Evolutionary conservation across 2,113 vertebrate genomes (phyloP).

Genomic region (Nymphicus hollandicus): DNA sequence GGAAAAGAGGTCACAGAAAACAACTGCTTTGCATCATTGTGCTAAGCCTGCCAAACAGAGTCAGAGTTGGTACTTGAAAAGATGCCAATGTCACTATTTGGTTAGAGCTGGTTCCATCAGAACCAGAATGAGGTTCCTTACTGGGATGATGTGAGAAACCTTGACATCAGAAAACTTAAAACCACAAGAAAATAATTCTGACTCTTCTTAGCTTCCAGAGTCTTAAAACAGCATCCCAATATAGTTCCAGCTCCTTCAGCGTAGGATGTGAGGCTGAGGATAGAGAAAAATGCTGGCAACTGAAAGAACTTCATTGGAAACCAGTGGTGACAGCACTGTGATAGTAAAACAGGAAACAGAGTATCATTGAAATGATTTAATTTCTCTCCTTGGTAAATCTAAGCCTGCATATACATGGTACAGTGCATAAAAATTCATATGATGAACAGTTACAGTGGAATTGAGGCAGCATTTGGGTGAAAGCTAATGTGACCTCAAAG

Average conservation of each 20-base stretch:
- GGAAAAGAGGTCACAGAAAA: neutral
- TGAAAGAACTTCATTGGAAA: neutral
- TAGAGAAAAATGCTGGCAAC: neutral
- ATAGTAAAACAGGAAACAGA: neutral
- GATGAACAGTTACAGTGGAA: neutral
- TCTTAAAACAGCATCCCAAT: neutral
- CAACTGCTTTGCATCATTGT: neutral
- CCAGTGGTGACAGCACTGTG: neutral
- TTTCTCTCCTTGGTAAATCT: neutral
- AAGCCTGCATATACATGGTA: neutral
- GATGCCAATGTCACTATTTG: neutral
- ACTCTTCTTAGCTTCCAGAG: neutral
- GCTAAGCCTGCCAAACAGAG: neutral
- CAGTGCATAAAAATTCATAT: neutral
- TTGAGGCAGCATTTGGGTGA: neutral
- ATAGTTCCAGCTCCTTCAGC: neutral
- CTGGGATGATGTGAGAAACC: neutral
- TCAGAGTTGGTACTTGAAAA: neutral
- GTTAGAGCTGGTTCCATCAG: neutral
- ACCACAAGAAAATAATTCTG: neutral
- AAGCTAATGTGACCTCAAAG: neutral
- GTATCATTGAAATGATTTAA: neutral
- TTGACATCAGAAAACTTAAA: neutral
- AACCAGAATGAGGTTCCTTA: neutral
- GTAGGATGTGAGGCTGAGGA: neutral